These are phyloP conservation scores for Papilio polytes DNA, from an alignment of 1,140 invertebrate species.

Conservation along the genomic window DNA sequence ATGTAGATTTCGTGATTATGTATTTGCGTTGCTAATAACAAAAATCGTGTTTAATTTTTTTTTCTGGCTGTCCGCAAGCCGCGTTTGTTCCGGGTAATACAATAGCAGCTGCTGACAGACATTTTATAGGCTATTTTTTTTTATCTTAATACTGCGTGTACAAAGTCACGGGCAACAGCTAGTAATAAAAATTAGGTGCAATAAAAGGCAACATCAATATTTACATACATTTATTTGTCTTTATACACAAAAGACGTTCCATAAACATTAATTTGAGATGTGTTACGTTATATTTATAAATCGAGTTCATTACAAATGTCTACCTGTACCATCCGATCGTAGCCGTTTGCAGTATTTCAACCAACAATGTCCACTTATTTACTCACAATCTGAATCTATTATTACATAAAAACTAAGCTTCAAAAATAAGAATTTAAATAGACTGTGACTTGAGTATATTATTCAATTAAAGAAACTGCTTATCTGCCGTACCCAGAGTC, in stretches of 20 bases:
- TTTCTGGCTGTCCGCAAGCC: too few species aligned
- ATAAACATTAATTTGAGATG: conserved; percentile 48
- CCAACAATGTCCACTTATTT: not conserved
- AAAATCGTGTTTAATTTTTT: too few species aligned
- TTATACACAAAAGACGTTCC: conserved; percentile 53
- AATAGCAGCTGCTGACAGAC: too few species aligned
- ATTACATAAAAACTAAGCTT: not conserved
- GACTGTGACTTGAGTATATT: not conserved
- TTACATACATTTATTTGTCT: conserved; percentile 73
- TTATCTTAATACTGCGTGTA: too few species aligned
- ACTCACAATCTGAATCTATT: conserved; percentile 21
- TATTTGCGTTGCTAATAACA: too few species aligned
- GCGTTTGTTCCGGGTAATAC: too few species aligned
- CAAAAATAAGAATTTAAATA: conserved; percentile 14
- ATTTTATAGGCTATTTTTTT: too few species aligned
- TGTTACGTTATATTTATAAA: conserved; percentile 44
- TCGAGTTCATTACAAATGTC: conserved; percentile 38
- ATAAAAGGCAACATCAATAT: conserved; percentile 47
- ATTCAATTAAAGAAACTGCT: not conserved
- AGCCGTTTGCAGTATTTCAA: not conserved
- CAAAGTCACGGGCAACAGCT: too few species aligned
- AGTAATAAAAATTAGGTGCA: conserved; percentile 27
- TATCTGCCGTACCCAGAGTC: not conserved
- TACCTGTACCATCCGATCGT: conserved; percentile 34
- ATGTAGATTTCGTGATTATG: too few species aligned